Conservation (phyloP, 2,888 invertebrate species). For the Masnerella sp. region DNA sequence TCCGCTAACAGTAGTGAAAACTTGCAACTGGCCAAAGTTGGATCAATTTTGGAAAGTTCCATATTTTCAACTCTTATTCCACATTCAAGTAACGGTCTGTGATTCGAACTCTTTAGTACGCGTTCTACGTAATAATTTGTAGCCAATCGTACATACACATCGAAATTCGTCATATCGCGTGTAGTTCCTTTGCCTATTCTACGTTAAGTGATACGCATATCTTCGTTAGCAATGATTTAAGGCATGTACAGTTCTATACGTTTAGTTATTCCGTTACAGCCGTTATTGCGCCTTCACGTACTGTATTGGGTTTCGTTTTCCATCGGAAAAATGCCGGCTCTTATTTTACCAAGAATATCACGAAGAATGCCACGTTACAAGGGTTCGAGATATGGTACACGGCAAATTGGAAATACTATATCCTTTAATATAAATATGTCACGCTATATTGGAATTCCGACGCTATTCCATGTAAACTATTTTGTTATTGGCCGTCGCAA, state of each 20-base stretch:
- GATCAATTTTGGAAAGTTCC: too few relatives aligned
- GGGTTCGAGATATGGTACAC: not conserved
- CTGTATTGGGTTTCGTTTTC: conserved; percentile 23
- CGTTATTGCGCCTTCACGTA: conserved; percentile 27
- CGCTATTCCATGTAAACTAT: conserved; percentile 1
- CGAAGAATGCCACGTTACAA: not conserved
- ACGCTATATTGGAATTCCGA: conserved; percentile 8
- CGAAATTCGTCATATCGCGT: conserved; percentile 45
- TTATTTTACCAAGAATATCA: not conserved
- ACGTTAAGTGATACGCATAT: conserved; percentile 43
- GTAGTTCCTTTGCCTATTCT: conserved; percentile 46
- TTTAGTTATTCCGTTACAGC: conserved; percentile 28
- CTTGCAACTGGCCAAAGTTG: too few relatives aligned
- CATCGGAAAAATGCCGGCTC: not conserved
- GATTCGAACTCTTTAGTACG: conserved; percentile 47
- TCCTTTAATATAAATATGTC: conserved; percentile 8
- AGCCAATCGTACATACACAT: conserved; percentile 19
- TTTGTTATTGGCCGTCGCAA: not conserved
- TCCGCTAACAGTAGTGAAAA: too few relatives aligned
- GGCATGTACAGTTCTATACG: conserved; percentile 25
- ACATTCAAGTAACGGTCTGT: conserved; percentile 54
- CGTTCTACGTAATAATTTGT: conserved; percentile 26
- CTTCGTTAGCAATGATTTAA: conserved; percentile 40
- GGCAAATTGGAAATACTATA: conserved; percentile 2
- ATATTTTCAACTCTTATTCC: conserved; percentile 7